phyloP scores from a whole-genome alignment of 2,113 vertebrate species.

The Athene noctua region DNA sequence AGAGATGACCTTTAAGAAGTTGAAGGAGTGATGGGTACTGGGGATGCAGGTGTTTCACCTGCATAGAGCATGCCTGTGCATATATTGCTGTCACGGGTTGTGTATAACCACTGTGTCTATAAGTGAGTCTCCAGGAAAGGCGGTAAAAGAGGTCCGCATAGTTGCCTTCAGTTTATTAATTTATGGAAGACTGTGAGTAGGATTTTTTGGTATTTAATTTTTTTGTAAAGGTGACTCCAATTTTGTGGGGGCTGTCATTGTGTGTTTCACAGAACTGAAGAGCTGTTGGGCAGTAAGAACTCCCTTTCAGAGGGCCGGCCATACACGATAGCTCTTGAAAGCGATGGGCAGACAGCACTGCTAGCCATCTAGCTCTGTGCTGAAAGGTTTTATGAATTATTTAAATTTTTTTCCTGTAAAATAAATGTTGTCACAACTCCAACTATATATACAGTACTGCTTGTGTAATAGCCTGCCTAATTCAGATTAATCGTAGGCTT shows the following conservation, averaged over 20 bases:
- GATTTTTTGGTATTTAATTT: neutral
- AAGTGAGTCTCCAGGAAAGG: neutral
- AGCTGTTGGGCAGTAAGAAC: neutral
- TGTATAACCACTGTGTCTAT: neutral
- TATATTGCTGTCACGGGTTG: neutral
- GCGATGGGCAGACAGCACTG: neutral
- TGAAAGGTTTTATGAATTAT: neutral
- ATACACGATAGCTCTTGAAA: neutral
- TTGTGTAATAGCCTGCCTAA: conserved; percentile 54
- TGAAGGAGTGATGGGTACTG: neutral
- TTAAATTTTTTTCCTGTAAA: neutral
- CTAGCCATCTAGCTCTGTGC: neutral
- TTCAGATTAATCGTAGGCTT: conserved; percentile 60
- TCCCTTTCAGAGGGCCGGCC: neutral
- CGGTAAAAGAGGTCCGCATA: conserved; percentile 1
- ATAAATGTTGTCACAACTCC: conserved; percentile 8
- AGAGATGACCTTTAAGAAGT: neutral
- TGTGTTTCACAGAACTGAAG: neutral
- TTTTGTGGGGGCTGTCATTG: conserved; percentile 25
- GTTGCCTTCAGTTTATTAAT: conserved; percentile 24
- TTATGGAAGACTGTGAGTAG: neutral
- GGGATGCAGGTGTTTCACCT: neutral
- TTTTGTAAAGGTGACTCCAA: conserved; percentile 21
- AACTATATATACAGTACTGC: neutral
- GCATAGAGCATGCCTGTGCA: neutral